Percentiles rank a stretch among this genome's conserved stretches.
phyloP scores from a whole-genome alignment of 2,888 invertebrate species.

The Pimpla rufipes region DNA sequence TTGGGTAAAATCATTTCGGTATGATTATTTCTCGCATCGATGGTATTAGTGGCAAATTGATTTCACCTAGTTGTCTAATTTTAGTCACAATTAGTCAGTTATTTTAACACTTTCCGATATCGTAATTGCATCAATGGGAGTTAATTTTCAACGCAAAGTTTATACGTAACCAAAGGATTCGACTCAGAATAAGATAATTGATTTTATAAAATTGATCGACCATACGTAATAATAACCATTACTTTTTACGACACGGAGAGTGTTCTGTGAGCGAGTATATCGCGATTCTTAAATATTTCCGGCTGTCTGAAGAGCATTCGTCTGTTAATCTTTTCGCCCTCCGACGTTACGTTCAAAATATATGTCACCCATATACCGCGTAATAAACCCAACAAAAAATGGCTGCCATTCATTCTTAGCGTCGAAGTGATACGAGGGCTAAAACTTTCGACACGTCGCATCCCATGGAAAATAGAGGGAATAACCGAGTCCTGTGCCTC shows the following conservation, averaged over 20 bases:
- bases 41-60: neutral
- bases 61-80: neutral
- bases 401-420: neutral
- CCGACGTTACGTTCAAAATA: neutral
- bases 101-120: neutral
- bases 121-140: neutral
- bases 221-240: too few relatives aligned
- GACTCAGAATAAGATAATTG: neutral
- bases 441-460: slow-evolving; percentile 10
- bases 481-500: neutral
- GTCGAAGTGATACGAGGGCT: neutral
- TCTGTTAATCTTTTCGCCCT: neutral
- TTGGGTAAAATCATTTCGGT: neutral
- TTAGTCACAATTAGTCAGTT: neutral
- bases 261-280: too few relatives aligned
- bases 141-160: neutral
- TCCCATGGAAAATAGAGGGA: slow-evolving; percentile 11
- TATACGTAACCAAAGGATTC: neutral
- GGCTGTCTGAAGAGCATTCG: neutral
- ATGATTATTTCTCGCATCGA: neutral
- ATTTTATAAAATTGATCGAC: too few relatives aligned
- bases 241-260: too few relatives aligned
- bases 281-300: neutral
- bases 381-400: neutral
- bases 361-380: neutral